Conservation (phyloP, 2,888 invertebrate species). For the Cosmopolites sordidus region DNA sequence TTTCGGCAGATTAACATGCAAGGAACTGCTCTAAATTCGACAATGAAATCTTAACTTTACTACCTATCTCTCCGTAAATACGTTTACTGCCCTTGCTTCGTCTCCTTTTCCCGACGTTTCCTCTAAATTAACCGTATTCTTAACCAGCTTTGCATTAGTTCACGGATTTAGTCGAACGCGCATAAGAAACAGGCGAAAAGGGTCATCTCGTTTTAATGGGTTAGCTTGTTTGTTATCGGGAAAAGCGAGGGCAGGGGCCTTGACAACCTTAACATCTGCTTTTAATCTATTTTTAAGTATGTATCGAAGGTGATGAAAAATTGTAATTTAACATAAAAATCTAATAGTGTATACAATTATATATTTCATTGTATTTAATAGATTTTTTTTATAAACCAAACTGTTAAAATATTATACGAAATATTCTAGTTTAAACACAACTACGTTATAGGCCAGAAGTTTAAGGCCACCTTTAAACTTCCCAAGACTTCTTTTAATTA, state of each 20-base stretch:
- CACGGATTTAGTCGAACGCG: slow-evolving; percentile 16
- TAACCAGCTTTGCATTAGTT: slow-evolving; percentile 18
- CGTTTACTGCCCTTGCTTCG: slow-evolving; percentile 32
- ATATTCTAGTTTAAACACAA: too few relatives aligned
- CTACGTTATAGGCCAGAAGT: too few relatives aligned
- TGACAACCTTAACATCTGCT: too few relatives aligned
- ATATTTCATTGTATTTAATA: too few relatives aligned
- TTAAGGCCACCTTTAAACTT: too few relatives aligned
- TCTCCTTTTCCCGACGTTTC: slow-evolving; percentile 18
- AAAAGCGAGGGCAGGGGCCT: not conserved
- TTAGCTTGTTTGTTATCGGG: not conserved
- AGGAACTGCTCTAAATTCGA: slow-evolving; percentile 40
- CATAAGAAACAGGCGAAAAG: slow-evolving; percentile 11
- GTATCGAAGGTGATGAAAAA: too few relatives aligned
- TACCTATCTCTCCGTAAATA: slow-evolving; percentile 44
- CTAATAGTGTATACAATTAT: too few relatives aligned
- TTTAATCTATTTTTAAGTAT: too few relatives aligned
- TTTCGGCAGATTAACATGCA: slow-evolving; percentile 46
- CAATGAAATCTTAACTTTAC: slow-evolving; percentile 46
- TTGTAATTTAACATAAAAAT: too few relatives aligned
- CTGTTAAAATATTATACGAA: too few relatives aligned
- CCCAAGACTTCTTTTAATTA: too few relatives aligned
- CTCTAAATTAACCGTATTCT: slow-evolving; percentile 25
- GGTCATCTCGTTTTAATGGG: slow-evolving; percentile 5
- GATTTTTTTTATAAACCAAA: too few relatives aligned